Conservation (phyloP, 2,888 invertebrate genomes). For the Eledona agricola region DNA sequence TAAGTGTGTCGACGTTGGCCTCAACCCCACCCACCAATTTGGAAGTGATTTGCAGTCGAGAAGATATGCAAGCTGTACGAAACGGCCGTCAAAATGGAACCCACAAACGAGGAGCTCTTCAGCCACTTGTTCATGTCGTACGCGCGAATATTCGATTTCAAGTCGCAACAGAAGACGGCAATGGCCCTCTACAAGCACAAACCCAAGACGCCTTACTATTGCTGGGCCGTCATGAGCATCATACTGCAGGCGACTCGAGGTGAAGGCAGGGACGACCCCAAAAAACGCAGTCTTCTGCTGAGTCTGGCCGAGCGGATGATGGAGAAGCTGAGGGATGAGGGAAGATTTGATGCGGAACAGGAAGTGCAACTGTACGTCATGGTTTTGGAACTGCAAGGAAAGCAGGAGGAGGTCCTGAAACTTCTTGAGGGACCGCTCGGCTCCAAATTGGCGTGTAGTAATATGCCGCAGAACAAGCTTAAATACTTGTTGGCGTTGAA, state of each 20-base stretch:
- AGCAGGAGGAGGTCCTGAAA: constrained; percentile 81
- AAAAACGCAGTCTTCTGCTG: constrained; percentile 72
- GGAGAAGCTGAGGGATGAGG: constrained; percentile 84
- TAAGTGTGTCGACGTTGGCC: constrained; percentile 59
- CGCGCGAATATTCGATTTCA: constrained; percentile 88
- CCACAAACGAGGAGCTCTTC: constrained; percentile 89
- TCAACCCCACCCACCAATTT: too few relatives aligned
- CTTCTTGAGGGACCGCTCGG: constrained; percentile 83
- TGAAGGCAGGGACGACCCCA: constrained; percentile 52
- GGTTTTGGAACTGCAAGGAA: constrained; percentile 82
- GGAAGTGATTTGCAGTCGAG: constrained; percentile 71
- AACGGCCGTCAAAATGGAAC: constrained; percentile 84
- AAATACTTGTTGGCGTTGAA: constrained; percentile 77
- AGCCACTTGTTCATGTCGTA: constrained; percentile 97
- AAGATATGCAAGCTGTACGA: constrained; percentile 91
- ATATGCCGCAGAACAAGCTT: constrained; percentile 75
- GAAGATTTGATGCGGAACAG: constrained; percentile 91
- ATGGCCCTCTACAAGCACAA: constrained; percentile 89
- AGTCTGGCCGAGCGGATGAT: constrained; percentile 95
- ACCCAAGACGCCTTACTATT: constrained; percentile 95
- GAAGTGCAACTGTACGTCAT: constrained; percentile 92
- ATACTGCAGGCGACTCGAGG: constrained; percentile 81
- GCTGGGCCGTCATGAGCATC: constrained; percentile 98
- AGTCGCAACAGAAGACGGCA: constrained; percentile 89
- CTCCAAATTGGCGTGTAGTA: constrained; percentile 72